These are phyloP conservation scores for Hirudo medicinalis DNA, from an alignment of 1,140 invertebrate species.

Conservation along the genomic window DNA sequence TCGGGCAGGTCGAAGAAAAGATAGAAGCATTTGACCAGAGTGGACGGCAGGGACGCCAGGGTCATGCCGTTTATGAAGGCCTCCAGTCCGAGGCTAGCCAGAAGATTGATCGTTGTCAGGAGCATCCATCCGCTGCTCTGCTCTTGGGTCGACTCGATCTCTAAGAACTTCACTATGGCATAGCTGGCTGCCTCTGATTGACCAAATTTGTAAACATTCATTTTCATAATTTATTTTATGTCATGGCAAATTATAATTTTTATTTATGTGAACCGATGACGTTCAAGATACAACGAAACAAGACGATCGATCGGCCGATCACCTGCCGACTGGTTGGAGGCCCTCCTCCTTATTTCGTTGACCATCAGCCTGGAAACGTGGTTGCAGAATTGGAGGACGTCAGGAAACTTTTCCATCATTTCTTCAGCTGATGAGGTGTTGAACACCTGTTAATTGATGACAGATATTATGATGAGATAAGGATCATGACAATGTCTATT, in stretches of 20 bases:
- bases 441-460: constrained; percentile 58
- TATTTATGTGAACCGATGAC: neutral
- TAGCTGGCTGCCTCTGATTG: constrained; percentile 69
- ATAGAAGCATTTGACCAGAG: constrained; percentile 94
- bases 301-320: neutral
- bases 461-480: no score
- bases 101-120: constrained; percentile 67
- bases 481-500: no score
- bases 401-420: constrained; percentile 89
- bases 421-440: constrained; percentile 72
- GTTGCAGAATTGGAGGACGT: constrained; percentile 78
- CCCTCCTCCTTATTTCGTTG: constrained; percentile 75
- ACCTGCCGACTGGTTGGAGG: constrained; percentile 80
- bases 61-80: constrained; percentile 62
- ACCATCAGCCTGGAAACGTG: constrained; percentile 90
- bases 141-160: constrained; percentile 63
- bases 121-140: constrained; percentile 93
- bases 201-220: no score
- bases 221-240: no score
- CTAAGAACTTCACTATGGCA: constrained; percentile 86
- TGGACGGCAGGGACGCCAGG: constrained; percentile 82
- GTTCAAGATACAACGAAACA: constrained; percentile 1
- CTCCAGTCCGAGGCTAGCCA: constrained; percentile 52
- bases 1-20: constrained; percentile 90
- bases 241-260: neutral